A percentile compares a stretch with the other conserved stretches of the same genome.
Evolutionary conservation across 2,113 vertebrate genomes (phyloP).

Genomic region (Parus major): DNA sequence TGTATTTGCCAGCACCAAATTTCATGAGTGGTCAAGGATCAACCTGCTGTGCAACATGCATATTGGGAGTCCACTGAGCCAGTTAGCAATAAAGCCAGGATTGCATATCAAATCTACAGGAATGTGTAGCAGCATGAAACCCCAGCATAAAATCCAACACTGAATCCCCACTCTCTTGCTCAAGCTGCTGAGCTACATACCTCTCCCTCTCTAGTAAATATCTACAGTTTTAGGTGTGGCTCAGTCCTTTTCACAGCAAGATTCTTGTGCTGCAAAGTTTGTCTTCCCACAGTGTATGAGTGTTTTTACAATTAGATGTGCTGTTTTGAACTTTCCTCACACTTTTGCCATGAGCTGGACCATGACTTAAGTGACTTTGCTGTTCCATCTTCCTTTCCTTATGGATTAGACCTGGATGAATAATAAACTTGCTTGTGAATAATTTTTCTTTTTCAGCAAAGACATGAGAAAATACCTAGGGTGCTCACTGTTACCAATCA

Average conservation of each 20-base stretch:
- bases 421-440: not conserved
- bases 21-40: not conserved
- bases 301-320: not conserved
- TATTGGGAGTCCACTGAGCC: not conserved
- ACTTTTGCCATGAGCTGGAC: not conserved
- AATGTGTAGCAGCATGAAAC: not conserved
- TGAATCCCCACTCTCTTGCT: not conserved
- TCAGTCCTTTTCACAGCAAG: not conserved
- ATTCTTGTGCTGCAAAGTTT: not conserved
- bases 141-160: not conserved
- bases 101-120: not conserved
- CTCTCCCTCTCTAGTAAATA: not conserved
- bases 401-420: not conserved
- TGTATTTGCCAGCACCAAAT: not conserved
- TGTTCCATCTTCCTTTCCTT: not conserved
- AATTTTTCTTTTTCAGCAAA: not conserved
- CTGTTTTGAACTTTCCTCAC: not conserved
- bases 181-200: not conserved
- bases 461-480: not conserved
- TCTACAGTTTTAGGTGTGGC: not conserved
- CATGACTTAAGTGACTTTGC: not conserved
- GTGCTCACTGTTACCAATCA: not conserved
- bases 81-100: not conserved
- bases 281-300: accelerated
- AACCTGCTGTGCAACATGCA: not conserved